phyloP scores from a whole-genome alignment of 35 echinoderm and acorn worm species.

The Anneissia japonica region DNA sequence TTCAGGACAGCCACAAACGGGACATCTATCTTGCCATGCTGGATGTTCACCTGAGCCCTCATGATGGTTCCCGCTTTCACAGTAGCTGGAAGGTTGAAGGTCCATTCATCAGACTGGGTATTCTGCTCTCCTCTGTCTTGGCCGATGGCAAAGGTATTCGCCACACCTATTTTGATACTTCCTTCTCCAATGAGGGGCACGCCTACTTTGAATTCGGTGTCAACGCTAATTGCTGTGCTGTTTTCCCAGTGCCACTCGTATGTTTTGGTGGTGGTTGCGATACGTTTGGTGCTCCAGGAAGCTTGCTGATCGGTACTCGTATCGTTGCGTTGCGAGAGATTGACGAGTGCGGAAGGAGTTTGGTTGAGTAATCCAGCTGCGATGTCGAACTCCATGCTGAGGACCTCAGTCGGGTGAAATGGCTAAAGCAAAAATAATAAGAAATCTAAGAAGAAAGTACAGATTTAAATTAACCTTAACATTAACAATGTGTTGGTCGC shows the following conservation, averaged over 20 bases:
- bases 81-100: neutral
- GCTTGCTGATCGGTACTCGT: neutral
- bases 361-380: neutral
- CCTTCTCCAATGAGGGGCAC: conserved; percentile 18
- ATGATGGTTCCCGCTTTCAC: neutral
- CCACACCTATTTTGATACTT: neutral
- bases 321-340: neutral
- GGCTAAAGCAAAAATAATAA: neutral
- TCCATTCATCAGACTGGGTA: conserved; percentile 26
- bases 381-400: conserved; percentile 26
- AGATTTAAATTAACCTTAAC: too few relatives aligned
- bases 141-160: conserved; percentile 11
- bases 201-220: neutral
- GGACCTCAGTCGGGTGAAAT: neutral
- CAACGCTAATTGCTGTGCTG: neutral
- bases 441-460: too few relatives aligned
- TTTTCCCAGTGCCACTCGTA: conserved; percentile 28
- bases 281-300: neutral
- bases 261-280: neutral
- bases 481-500: too few relatives aligned
- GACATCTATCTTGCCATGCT: conserved; percentile 25
- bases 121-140: neutral
- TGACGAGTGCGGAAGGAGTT: neutral
- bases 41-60: conserved; percentile 1
- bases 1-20: conserved; percentile 10